phyloP scores from a whole-genome alignment of 1,140 invertebrate genomes.

The Lutraria rhynchaena region DNA sequence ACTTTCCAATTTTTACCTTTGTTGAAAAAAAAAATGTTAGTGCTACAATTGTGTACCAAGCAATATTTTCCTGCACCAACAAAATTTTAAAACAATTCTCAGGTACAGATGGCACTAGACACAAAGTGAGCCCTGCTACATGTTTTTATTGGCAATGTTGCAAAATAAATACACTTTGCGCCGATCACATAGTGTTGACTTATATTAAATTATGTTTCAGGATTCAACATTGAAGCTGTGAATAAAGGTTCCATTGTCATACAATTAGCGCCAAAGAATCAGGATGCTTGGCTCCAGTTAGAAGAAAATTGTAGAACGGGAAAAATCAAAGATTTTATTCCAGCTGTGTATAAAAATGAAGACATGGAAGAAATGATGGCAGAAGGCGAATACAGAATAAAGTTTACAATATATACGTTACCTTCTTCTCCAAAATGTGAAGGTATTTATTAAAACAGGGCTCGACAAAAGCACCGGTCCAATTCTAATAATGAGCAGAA shows the following conservation, averaged over 20 bases:
- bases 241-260: conserved; percentile 55
- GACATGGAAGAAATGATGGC: conserved; percentile 27
- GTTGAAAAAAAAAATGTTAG: no score
- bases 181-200: no score
- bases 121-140: no score
- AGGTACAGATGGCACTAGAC: no score
- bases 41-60: no score
- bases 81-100: no score
- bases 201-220: conserved; percentile 30
- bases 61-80: no score
- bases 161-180: no score
- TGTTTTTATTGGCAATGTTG: no score
- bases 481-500: no score
- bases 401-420: conserved; percentile 51
- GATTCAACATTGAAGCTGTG: conserved; percentile 45
- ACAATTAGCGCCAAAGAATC: conserved; percentile 26
- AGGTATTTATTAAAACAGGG: conserved; percentile 20
- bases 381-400: conserved; percentile 49
- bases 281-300: conserved; percentile 34
- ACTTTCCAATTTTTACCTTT: no score
- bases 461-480: no score
- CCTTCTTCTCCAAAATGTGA: conserved; percentile 5
- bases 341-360: conserved; percentile 46
- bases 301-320: conserved; percentile 45
- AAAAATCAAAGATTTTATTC: conserved; percentile 55